Conservation (phyloP, 2,113 vertebrate species). For the Stegostoma tigrinum region DNA sequence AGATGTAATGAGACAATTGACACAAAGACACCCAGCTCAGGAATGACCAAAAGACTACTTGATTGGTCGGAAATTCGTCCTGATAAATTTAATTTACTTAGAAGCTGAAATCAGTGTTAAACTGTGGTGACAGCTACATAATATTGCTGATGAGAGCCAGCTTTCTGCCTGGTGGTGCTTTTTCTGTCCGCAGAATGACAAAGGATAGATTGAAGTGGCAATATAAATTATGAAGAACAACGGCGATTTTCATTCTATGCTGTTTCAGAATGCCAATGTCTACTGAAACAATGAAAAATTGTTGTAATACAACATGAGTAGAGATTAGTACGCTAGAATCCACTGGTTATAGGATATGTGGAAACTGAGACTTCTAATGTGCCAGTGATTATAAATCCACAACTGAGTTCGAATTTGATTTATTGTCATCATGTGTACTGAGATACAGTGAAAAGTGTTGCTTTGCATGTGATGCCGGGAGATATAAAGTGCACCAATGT, state of each 20-base stretch:
- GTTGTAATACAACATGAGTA: neutral
- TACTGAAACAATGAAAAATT: neutral
- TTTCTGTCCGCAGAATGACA: neutral
- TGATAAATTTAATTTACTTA: neutral
- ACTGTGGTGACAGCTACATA: slow-evolving; percentile 25
- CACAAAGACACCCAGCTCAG: neutral
- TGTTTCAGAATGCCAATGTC: neutral
- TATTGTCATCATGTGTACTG: no score
- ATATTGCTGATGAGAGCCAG: slow-evolving; percentile 8
- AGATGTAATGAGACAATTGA: neutral
- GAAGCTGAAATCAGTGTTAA: neutral
- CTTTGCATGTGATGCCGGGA: no score
- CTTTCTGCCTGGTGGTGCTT: neutral
- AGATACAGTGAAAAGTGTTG: no score
- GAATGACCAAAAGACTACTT: neutral
- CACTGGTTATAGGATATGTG: neutral
- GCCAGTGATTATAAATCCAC: neutral
- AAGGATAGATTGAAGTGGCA: neutral
- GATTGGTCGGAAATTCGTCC: slow-evolving; percentile 22
- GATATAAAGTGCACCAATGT: no score
- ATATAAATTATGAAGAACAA: slow-evolving; percentile 14
- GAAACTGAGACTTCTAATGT: neutral
- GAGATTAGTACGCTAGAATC: neutral
- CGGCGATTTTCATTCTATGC: neutral
- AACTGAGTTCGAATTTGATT: no score